A percentile compares a stretch with the other conserved stretches of the same genome.
Evolutionary conservation across 2,888 invertebrate genomes (phyloP).

Genomic region (Periphyllus acericola): DNA sequence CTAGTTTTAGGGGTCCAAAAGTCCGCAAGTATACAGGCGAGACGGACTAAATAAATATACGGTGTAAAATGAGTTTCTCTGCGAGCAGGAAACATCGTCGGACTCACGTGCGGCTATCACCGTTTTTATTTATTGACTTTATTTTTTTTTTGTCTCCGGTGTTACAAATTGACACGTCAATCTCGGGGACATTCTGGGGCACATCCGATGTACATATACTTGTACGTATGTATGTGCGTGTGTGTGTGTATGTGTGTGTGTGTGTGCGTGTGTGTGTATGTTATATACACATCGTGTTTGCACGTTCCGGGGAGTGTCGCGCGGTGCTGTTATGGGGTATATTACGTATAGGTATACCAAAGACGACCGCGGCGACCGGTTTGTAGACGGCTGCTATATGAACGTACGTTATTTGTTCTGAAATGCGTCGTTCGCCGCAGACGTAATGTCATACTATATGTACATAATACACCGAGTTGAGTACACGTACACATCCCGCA

Average conservation of each 20-base stretch:
- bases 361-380: slow-evolving; percentile 13
- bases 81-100: not conserved
- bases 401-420: not conserved
- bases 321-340: not conserved
- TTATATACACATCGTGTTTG: not conserved
- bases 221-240: not conserved
- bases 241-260: not conserved
- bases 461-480: not conserved
- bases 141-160: not conserved
- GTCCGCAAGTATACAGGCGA: too few relatives aligned
- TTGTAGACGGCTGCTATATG: not conserved
- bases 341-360: too few relatives aligned
- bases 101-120: not conserved
- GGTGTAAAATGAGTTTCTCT: too few relatives aligned
- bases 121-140: not conserved
- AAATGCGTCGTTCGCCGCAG: slow-evolving; percentile 2
- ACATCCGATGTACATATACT: not conserved
- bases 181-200: not conserved
- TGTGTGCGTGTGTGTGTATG: not conserved
- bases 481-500: not conserved
- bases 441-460: not conserved
- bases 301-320: slow-evolving; percentile 5
- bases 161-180: not conserved
- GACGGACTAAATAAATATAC: too few relatives aligned
- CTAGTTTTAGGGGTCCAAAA: not conserved